These are phyloP conservation scores for Agonopterix heracliana DNA, from an alignment of 2,888 invertebrate genomes.

Conservation along the genomic window DNA sequence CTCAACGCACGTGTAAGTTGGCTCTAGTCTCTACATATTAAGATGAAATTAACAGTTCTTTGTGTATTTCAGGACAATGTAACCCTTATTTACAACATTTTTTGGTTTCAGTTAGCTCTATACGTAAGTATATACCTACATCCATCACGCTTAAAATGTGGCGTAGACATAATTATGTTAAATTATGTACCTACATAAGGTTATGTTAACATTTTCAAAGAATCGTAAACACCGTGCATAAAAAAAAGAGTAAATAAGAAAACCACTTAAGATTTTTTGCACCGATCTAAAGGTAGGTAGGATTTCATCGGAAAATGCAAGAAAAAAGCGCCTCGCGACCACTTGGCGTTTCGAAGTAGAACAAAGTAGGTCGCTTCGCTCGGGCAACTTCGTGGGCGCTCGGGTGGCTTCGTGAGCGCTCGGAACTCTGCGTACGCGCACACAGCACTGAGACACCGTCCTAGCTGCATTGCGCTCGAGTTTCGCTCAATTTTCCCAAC, in stretches of 20 bases:
- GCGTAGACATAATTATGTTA: too few relatives aligned
- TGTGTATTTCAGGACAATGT: too few relatives aligned
- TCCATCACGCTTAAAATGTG: too few relatives aligned
- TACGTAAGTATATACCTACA: too few relatives aligned
- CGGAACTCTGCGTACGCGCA: conserved; percentile 53
- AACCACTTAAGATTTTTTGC: conserved; percentile 32
- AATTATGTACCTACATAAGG: too few relatives aligned
- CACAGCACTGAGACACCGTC: conserved; percentile 53
- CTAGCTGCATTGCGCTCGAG: conserved; percentile 50
- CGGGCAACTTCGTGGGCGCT: conserved; percentile 50
- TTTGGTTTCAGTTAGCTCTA: too few relatives aligned
- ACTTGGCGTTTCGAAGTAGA: conserved; percentile 59
- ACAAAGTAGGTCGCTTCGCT: conserved; percentile 63
- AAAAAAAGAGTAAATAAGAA: conserved; percentile 11
- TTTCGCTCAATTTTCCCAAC: conserved; percentile 30
- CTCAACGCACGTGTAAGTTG: too few relatives aligned
- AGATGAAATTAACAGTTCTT: too few relatives aligned
- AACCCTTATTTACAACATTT: too few relatives aligned
- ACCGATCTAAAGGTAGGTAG: conserved; percentile 32
- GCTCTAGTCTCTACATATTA: too few relatives aligned
- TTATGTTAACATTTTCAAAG: too few relatives aligned
- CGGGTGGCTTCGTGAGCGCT: conserved; percentile 46
- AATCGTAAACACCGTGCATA: background rate
- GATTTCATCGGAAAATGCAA: conserved; percentile 70
- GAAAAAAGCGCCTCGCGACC: conserved; percentile 61